These are phyloP conservation scores for Ascaphus truei DNA, from an alignment of 2,113 vertebrate genomes.

Conservation along the genomic window DNA sequence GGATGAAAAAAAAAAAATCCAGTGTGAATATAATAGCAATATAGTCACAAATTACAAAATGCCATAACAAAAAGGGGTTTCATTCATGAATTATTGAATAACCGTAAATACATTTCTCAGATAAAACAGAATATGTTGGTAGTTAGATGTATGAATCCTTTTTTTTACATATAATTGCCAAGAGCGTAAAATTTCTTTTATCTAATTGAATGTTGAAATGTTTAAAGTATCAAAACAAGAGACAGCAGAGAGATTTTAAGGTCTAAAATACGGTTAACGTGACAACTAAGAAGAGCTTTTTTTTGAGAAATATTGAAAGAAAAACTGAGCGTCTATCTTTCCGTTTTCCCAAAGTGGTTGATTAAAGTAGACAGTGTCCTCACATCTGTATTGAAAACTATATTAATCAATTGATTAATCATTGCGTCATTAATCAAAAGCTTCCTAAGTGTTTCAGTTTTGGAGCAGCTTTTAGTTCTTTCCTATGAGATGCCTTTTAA, in stretches of 20 bases:
- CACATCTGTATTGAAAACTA: conserved; percentile 92
- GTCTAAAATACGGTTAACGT: conserved; percentile 61
- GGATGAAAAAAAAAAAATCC: conserved; percentile 90
- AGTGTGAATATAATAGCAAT: conserved; percentile 79
- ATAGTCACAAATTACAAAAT: conserved; percentile 77
- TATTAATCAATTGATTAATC: conserved; percentile 99
- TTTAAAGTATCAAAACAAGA: conserved; percentile 57
- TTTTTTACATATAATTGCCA: conserved; percentile 42
- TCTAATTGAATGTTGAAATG: conserved; percentile 51
- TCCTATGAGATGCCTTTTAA: conserved; percentile 82
- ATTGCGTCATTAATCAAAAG: conserved; percentile 84
- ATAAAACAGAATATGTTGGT: conserved; percentile 33
- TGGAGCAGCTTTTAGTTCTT: conserved; percentile 73
- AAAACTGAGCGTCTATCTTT: conserved; percentile 63
- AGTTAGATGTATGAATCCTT: conserved; percentile 51
- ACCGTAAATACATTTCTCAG: conserved; percentile 55
- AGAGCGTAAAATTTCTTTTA: conserved; percentile 57
- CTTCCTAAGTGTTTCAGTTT: conserved; percentile 79
- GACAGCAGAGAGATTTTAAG: conserved; percentile 51
- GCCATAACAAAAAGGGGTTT: conserved; percentile 63
- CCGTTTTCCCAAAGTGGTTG: conserved; percentile 87
- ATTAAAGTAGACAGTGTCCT: conserved; percentile 94
- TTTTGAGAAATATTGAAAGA: conserved; percentile 46
- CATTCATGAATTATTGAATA: conserved; percentile 57
- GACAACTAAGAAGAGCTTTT: conserved; percentile 61